Evolutionary conservation across 2,888 invertebrate genomes (phyloP).

Genomic region (Hyposoter didymator): DNA sequence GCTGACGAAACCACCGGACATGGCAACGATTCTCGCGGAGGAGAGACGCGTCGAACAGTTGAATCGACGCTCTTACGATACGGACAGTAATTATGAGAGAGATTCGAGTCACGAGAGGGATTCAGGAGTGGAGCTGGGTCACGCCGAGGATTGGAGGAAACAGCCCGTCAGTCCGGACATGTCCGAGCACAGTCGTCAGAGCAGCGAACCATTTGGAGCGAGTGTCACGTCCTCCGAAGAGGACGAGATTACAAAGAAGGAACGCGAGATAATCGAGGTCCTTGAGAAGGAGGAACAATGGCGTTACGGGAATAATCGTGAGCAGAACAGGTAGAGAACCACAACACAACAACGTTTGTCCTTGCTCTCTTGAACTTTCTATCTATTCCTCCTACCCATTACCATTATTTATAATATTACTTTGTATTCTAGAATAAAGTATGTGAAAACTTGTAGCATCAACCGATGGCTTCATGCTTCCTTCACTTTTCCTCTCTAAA

Average conservation of each 20-base stretch:
- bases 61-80: conserved; percentile 91
- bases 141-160: conserved; percentile 83
- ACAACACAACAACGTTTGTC: conserved; percentile 37
- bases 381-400: conserved; percentile 14
- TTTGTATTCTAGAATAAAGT: conserved; percentile 58
- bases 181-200: conserved; percentile 91
- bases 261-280: conserved; percentile 88
- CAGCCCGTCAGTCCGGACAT: conserved; percentile 83
- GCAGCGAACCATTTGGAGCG: conserved; percentile 91
- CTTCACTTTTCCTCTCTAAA: neutral
- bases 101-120: conserved; percentile 87
- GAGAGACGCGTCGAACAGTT: conserved; percentile 92
- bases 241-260: conserved; percentile 89
- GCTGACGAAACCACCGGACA: conserved; percentile 91
- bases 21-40: conserved; percentile 92
- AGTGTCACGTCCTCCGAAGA: conserved; percentile 91
- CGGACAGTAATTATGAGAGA: conserved; percentile 86
- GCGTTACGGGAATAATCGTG: conserved; percentile 83
- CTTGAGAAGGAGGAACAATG: conserved; percentile 88
- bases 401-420: conserved; percentile 26
- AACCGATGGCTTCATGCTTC: conserved; percentile 6
- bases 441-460: conserved; percentile 50
- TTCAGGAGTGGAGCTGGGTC: conserved; percentile 91
- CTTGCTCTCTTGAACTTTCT: conserved; percentile 25
- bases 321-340: conserved; percentile 78